Evolutionary conservation across 2,888 invertebrate genomes (phyloP), one percentile per base, ranked within the genome.

Genomic region (Dioctria rufipes): DNA sequence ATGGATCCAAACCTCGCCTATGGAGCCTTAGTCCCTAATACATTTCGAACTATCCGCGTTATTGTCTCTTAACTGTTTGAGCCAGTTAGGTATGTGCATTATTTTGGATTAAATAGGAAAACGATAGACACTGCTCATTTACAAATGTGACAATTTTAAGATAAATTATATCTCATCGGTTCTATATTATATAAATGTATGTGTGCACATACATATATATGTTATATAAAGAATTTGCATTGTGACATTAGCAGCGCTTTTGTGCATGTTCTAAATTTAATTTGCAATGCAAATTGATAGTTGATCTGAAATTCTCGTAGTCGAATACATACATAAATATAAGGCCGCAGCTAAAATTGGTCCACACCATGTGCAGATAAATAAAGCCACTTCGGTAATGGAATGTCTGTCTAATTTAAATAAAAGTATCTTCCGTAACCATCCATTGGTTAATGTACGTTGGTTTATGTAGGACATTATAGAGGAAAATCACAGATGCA

Each of bases 221-320:
- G 25, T 71, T 42, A 51, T 54, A 25, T 51, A 25, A 25, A 71
- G 37, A 37, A 51, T 71, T 71, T 51, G 49, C 49, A 54, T 46
- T 71, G 71, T 51, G 54, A 71, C 71, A 51, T 71, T 71, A 51
- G 46, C 49, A 51, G 51, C 51, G 54, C 71, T 71, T 71, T 71
- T 37, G 71, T 71, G 71, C 71, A 71, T 71, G 71, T 54, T 71
- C 71, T 71, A 71, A 71, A 51, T 71, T 71, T 46, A 71, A 71
- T 71, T 71, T 71, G 71, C 71, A 71, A 71, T 71, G 71, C 71
- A 71, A 71, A 71, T 71, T 46, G 46, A 25, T 25, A 25, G 25
- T 25, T 25, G 25, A 25, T 25, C 25, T 25, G 25, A 25, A 25
- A 25, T 25, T 0, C 25, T 25, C 25, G 25, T 65, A 65, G 40